Evolutionary conservation across 2,888 invertebrate species (phyloP).

Genomic region (Clostera curtula): DNA sequence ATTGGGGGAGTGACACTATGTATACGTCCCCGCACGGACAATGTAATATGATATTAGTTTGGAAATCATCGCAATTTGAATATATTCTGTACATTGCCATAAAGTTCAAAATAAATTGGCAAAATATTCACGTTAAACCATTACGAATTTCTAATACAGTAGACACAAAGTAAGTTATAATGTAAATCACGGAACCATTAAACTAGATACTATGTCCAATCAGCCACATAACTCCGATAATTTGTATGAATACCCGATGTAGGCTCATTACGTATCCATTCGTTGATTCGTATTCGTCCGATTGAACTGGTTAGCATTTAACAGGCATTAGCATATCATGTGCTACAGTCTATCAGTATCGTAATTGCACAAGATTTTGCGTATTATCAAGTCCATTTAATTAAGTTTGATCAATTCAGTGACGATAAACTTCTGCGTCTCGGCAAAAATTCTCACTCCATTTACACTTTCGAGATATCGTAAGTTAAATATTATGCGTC

Average conservation of each 20-base stretch:
- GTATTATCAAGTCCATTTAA: conserved; percentile 32
- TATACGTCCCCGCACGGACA: too few species aligned
- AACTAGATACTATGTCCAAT: conserved; percentile 45
- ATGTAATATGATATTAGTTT: too few species aligned
- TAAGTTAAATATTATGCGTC: conserved; percentile 23
- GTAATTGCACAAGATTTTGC: conserved; percentile 25
- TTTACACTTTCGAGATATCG: conserved; percentile 43
- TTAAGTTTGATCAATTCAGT: conserved; percentile 36
- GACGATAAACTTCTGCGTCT: conserved; percentile 29
- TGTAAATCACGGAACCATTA: too few species aligned
- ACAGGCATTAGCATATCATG: conserved; percentile 33
- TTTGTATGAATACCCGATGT: conserved; percentile 36
- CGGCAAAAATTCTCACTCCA: conserved; percentile 42
- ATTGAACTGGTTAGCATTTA: conserved; percentile 31
- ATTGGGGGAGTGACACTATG: too few species aligned
- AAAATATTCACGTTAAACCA: too few species aligned
- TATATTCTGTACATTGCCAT: too few species aligned
- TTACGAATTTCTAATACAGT: too few species aligned
- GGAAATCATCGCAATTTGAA: too few species aligned
- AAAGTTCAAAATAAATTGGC: too few species aligned
- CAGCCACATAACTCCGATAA: conserved; percentile 41
- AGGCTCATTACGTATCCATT: conserved; percentile 35
- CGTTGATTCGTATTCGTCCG: too few species aligned
- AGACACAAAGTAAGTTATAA: too few species aligned
- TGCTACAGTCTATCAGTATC: conserved; percentile 26